Evolutionary conservation across 2,888 invertebrate genomes (phyloP), one percentile per base, ranked within the genome.

Genomic region (Drymonia ruficornis): DNA sequence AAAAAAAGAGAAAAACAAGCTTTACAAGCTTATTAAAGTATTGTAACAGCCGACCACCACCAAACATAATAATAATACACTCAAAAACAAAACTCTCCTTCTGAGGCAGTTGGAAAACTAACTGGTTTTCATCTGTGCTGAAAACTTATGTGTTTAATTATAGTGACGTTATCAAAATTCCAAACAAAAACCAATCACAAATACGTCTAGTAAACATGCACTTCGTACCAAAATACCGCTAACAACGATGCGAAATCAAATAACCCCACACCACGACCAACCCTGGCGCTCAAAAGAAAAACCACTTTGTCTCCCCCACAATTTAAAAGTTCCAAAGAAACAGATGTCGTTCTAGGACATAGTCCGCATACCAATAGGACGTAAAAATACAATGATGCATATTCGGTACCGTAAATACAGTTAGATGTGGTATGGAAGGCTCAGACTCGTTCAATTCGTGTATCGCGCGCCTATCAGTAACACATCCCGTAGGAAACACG

Each of bases 401-500:
- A 86, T 88, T 84, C 82, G 78, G 76, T 74, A 77, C 74, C 71
- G 74, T 75, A 81, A 80, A 80, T 78, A 86, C 82, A 78, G 84
- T 85, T 86, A 85, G 68, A 71, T 65, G 67, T 69, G 61, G 63
- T 60, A 53, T 62, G 56, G 60, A 67, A 70, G 77, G 62, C 75
- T 78, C 77, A 76, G 79, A 78, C 75, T 78, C 70, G 72, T 72
- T 69, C 69, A 64, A 73, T 73, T 74, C 73, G 72, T 78, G 74
- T 84, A 84, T 81, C 81, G 74, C 70, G 65, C 66, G 81, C 76
- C 80, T 82, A 84, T 86, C 83, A 78, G 78, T 81, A 80, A 67
- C 71, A 83, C 84, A 88, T 88, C 89, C 88, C 87, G 81, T 75
- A 85, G 85, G 86, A 87, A 80, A 72, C 80, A 80, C 87, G 91